Evolutionary conservation across 2,888 invertebrate species (phyloP).

Genomic region (Zygothrica quintamaculata): DNA sequence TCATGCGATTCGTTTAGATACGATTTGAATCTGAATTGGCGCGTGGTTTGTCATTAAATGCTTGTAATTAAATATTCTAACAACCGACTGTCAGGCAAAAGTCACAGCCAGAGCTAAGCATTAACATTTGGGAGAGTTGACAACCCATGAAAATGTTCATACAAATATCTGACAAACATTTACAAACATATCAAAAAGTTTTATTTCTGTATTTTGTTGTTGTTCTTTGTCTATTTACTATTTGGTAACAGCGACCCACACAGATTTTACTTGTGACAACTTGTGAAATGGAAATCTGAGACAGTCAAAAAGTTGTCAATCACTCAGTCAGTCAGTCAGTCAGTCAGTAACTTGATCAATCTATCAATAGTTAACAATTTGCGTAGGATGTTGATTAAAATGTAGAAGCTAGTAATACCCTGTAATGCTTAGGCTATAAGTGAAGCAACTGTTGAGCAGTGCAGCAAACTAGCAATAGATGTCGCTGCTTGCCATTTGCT

Average conservation of each 20-base stretch:
- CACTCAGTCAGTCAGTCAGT: constrained; percentile 43
- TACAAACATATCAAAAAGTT: constrained; percentile 6
- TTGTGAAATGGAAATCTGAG: constrained; percentile 61
- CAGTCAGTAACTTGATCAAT: constrained; percentile 54
- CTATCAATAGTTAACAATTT: constrained; percentile 41
- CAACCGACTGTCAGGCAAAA: constrained; percentile 51
- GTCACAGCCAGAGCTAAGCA: constrained; percentile 58
- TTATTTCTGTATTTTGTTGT: too few relatives aligned
- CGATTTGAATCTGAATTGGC: constrained; percentile 27
- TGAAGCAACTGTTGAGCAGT: too few relatives aligned
- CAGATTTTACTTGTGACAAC: constrained; percentile 34
- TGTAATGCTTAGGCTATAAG: constrained; percentile 10
- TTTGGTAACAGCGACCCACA: constrained; percentile 47
- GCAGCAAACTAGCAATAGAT: too few relatives aligned
- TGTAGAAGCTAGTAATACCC: constrained; percentile 19
- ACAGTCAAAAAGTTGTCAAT: constrained; percentile 47
- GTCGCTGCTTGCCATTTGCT: too few relatives aligned
- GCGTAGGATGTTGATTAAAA: constrained; percentile 30
- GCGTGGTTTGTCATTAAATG: constrained; percentile 61
- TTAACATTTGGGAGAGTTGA: constrained; percentile 50
- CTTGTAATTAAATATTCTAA: constrained; percentile 70
- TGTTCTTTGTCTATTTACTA: constrained; percentile 30
- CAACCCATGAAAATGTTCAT: constrained; percentile 32
- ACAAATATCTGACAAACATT: constrained; percentile 31
- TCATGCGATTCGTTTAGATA: neutral